phyloP scores from a whole-genome alignment of 2,888 invertebrate species.

The Aradus depressus region DNA sequence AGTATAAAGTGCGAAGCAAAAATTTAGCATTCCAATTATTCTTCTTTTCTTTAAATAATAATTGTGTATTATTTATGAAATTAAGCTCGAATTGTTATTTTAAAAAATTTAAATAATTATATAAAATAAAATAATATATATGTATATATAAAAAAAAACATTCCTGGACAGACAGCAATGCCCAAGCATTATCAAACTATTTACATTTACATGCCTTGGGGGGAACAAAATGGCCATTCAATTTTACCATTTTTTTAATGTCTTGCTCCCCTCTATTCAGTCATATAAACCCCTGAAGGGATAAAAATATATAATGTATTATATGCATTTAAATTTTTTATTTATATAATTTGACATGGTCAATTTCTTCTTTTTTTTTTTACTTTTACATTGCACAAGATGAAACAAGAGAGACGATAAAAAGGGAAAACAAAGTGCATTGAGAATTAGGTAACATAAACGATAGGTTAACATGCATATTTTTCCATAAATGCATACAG shows the following conservation, averaged over 20 bases:
- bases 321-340: background rate
- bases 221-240: too few relatives aligned
- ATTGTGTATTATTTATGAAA: too few relatives aligned
- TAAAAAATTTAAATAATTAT: too few relatives aligned
- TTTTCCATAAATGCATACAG: background rate
- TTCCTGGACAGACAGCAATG: slow-evolving; percentile 14
- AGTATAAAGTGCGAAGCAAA: too few relatives aligned
- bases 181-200: slow-evolving; percentile 26
- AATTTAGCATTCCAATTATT: too few relatives aligned
- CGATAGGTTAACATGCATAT: slow-evolving; percentile 1
- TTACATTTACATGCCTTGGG: too few relatives aligned
- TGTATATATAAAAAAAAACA: slow-evolving; percentile 3
- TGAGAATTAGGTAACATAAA: background rate
- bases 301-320: too few relatives aligned
- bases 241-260: too few relatives aligned
- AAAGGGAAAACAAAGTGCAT: background rate
- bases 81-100: too few relatives aligned
- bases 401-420: background rate
- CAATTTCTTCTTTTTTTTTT: background rate
- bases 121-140: background rate
- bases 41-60: too few relatives aligned
- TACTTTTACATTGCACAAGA: background rate
- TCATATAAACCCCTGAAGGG: too few relatives aligned
- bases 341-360: slow-evolving; percentile 8
- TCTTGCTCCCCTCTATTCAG: too few relatives aligned